Evolutionary conservation across 1,140 invertebrate genomes (phyloP).

Genomic region (Euwallacea similis): DNA sequence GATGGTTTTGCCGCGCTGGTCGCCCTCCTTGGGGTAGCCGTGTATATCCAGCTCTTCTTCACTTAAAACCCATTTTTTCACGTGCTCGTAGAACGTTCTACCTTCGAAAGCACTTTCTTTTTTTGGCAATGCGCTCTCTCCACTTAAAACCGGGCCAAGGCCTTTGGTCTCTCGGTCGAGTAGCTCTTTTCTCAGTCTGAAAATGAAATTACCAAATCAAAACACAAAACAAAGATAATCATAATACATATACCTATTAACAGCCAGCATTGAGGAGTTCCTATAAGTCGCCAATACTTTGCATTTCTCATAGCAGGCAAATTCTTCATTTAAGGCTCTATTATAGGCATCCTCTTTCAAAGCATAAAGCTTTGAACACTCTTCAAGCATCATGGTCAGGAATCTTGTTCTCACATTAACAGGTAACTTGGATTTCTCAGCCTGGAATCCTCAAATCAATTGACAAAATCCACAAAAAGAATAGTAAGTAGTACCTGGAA

Average conservation of each 20-base stretch:
- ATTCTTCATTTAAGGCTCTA: constrained; percentile 75
- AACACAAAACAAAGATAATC: not conserved
- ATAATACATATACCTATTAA: constrained; percentile 61
- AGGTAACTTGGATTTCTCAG: constrained; percentile 78
- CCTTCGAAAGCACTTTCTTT: constrained; percentile 56
- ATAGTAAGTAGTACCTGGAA: constrained; percentile 57
- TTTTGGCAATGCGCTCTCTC: constrained; percentile 35
- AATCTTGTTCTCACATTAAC: constrained; percentile 81
- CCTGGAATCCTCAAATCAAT: constrained; percentile 52
- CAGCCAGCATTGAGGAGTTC: constrained; percentile 78
- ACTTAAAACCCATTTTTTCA: constrained; percentile 63
- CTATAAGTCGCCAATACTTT: constrained; percentile 80
- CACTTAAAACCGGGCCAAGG: constrained; percentile 47
- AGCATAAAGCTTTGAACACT: constrained; percentile 78
- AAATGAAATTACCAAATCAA: not conserved
- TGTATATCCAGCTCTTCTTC: constrained; percentile 80
- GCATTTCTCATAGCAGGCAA: constrained; percentile 75
- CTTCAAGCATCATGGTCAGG: constrained; percentile 83
- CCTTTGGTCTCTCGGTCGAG: constrained; percentile 49
- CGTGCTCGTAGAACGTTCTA: constrained; percentile 58
- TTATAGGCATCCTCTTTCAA: constrained; percentile 71
- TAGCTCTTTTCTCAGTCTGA: constrained; percentile 64
- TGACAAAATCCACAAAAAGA: not conserved
- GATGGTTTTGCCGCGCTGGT: constrained; percentile 63
- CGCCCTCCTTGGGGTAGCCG: constrained; percentile 78